Evolutionary conservation across 64 coral and sea anemone genomes (phyloP).

Genomic region (Porites lutea): DNA sequence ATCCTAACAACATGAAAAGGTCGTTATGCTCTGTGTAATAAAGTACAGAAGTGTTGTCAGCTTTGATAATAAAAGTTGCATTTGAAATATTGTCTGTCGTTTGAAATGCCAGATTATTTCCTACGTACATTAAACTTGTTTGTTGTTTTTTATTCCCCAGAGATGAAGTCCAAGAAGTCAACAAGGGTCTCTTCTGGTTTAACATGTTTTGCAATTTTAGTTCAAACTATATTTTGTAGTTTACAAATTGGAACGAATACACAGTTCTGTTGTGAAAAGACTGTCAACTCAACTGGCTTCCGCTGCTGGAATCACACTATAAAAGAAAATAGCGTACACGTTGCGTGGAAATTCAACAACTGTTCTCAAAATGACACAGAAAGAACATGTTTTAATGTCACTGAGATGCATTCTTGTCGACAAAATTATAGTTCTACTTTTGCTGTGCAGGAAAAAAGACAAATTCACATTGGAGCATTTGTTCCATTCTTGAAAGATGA

Average conservation of each 20-base stretch:
- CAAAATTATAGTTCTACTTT: not conserved
- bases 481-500: conserved; percentile 28
- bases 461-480: conserved; percentile 59
- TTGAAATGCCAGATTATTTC: conserved; percentile 9
- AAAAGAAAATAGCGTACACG: not conserved
- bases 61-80: conserved; percentile 5
- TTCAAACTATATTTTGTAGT: not conserved
- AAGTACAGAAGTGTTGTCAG: not conserved
- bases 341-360: not conserved
- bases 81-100: not conserved
- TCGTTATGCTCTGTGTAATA: not conserved
- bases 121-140: not conserved
- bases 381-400: conserved; percentile 23
- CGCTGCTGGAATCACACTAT: conserved; percentile 36
- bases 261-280: conserved; percentile 20
- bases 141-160: conserved; percentile 34
- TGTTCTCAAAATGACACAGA: not conserved
- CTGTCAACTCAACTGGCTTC: conserved; percentile 3
- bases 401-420: not conserved
- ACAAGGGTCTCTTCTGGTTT: not conserved
- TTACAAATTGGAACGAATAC: not conserved
- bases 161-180: not conserved
- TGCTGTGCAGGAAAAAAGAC: not conserved
- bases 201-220: not conserved
- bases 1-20: conserved; percentile 13